Evolutionary conservation across 2,888 invertebrate genomes (phyloP), one percentile per base, ranked within the genome.

Genomic region (Dioctria rufipes): DNA sequence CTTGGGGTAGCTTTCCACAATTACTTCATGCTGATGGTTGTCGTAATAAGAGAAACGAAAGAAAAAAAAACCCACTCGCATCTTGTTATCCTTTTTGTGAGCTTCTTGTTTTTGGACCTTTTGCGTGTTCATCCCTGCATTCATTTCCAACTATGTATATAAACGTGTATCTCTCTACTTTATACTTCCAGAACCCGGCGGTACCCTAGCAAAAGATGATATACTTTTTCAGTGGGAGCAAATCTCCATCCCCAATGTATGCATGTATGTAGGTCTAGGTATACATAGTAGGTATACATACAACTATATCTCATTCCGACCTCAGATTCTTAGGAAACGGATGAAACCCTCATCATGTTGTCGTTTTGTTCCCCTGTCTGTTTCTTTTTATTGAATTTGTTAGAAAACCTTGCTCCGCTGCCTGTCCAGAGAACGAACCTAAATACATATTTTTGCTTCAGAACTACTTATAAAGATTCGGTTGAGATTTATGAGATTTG

Each of bases 331-430:
- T 77, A 63, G 58, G 77, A 75, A 60, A 77, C 43, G 77, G 63
- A 77, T 49, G 39, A 63, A 77, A 77, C 77, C 77, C 77, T 77
- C 77, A 63, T 77, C 77, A 77, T 77, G 77, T 77, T 77, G 77
- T 77, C 77, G 43, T 77, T 77, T 60, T 77, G 77, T 63, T 63
- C 77, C 60, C 77, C 77, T 77, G 77, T 77, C 77, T 77, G 63
- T 77, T 61, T 77, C 63, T 77, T 77, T 77, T 77, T 77, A 63
- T 77, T 63, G 39, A 60, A 75, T 75, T 75, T 75, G 73, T 60
- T 75, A 75, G 42, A 75, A 43, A 60, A 60, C 60, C 73, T 60
- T 75, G 42, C 43, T 75, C 43, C 58, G 60, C 25, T 25, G 25
- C 60, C 60, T 54, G 43, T 60, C 73, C 60, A 75, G 13, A 63